Conservation (phyloP, 2,113 vertebrate species). For the Pachyramphus minor region DNA sequence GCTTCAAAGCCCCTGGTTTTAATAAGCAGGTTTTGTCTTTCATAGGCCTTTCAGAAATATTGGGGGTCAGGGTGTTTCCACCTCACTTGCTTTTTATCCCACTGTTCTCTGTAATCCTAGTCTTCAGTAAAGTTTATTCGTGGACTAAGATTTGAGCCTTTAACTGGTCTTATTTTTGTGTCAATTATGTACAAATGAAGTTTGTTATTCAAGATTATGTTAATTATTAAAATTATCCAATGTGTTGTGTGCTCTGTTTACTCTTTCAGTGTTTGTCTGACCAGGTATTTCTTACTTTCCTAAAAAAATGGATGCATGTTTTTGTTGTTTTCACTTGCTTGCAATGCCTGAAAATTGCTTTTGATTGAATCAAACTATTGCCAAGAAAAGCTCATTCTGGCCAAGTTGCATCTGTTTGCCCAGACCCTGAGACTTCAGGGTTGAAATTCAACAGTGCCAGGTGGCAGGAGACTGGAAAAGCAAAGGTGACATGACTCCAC, state of each 20-base stretch:
- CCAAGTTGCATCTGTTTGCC: background rate
- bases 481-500: background rate
- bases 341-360: background rate
- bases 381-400: background rate
- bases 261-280: background rate
- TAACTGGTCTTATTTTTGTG: background rate
- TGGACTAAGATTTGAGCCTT: background rate
- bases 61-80: background rate
- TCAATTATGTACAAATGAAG: background rate
- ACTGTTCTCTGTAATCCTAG: background rate
- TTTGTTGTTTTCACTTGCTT: slow-evolving; percentile 13
- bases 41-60: background rate
- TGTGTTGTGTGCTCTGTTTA: background rate
- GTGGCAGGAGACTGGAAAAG: background rate
- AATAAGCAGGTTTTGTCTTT: background rate
- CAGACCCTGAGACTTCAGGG: background rate
- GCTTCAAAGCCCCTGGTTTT: fast-evolving
- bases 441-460: background rate
- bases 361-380: background rate
- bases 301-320: background rate
- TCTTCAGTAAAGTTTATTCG: background rate
- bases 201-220: background rate
- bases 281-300: background rate
- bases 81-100: background rate
- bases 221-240: slow-evolving; percentile 20